These are phyloP conservation scores for Eupithecia subfuscata DNA, from an alignment of 2,888 invertebrate species.

Conservation along the genomic window DNA sequence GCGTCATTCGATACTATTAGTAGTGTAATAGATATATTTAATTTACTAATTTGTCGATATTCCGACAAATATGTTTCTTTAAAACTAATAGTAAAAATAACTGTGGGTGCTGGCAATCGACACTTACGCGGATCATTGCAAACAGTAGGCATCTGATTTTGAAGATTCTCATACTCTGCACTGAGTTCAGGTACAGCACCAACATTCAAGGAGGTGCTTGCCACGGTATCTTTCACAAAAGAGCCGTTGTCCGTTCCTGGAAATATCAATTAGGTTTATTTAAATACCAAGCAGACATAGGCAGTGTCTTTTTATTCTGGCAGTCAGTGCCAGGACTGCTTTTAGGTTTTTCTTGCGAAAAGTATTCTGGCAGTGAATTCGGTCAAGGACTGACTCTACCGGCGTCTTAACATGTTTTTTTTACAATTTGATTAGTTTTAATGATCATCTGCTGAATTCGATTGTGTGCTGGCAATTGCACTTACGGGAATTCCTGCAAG, in stretches of 20 bases:
- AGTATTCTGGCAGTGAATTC: background rate
- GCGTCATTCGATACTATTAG: no score
- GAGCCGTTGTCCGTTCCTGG: constrained; percentile 31
- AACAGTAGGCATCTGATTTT: constrained; percentile 32
- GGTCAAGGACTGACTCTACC: background rate
- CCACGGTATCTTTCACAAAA: constrained; percentile 32
- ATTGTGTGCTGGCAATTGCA: background rate
- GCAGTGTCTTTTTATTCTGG: background rate
- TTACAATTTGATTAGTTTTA: background rate
- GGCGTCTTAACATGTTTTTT: background rate
- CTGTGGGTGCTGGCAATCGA: no score
- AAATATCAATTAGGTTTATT: background rate
- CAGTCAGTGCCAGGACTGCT: background rate
- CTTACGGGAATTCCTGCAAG: background rate
- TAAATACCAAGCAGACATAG: background rate
- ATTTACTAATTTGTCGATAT: no score
- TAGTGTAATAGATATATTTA: no score
- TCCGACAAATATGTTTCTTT: no score
- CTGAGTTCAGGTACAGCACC: constrained; percentile 14
- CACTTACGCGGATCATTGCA: constrained; percentile 37
- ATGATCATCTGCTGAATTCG: background rate
- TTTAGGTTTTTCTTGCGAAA: background rate
- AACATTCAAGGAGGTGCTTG: constrained; percentile 31
- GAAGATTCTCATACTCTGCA: constrained; percentile 21
- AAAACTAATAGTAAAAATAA: no score